Evolutionary conservation across 2,113 vertebrate genomes (phyloP).

Genomic region (Mellivora capensis): DNA sequence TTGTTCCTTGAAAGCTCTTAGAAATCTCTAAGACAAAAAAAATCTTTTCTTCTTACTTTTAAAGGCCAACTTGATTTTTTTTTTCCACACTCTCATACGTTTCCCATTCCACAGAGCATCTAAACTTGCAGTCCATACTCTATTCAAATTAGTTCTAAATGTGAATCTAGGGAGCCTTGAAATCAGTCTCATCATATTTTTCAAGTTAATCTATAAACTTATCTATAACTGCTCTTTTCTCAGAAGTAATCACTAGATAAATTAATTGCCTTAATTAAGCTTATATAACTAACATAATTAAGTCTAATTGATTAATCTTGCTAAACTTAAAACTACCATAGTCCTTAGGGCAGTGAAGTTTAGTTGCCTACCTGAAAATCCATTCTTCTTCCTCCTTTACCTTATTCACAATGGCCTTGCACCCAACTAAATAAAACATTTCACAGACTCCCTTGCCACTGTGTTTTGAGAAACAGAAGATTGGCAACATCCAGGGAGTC

Average conservation of each 20-base stretch:
- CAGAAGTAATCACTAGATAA: slow-evolving; percentile 27
- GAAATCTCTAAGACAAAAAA: background rate
- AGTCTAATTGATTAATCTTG: slow-evolving; percentile 59
- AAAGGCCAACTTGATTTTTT: background rate
- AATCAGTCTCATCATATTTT: slow-evolving; percentile 53
- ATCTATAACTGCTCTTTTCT: slow-evolving; percentile 45
- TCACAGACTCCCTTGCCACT: background rate
- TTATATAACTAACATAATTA: slow-evolving; percentile 47
- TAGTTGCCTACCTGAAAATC: background rate
- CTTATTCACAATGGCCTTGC: background rate
- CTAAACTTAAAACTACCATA: slow-evolving; percentile 32
- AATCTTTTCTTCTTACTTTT: background rate
- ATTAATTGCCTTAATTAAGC: slow-evolving; percentile 66
- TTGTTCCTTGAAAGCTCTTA: background rate
- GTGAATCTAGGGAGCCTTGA: background rate
- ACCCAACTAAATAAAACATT: background rate
- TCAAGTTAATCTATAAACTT: slow-evolving; percentile 30
- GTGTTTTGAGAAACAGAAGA: background rate
- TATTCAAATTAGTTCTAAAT: background rate
- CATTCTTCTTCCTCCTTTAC: background rate
- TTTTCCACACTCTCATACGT: background rate
- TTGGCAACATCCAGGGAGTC: background rate
- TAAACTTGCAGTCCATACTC: background rate
- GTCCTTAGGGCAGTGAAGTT: background rate
- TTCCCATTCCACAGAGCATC: background rate